Evolutionary conservation across 2,797 vertebrate species (phyloP).

Genomic region (Peromyscus aztecus): DNA sequence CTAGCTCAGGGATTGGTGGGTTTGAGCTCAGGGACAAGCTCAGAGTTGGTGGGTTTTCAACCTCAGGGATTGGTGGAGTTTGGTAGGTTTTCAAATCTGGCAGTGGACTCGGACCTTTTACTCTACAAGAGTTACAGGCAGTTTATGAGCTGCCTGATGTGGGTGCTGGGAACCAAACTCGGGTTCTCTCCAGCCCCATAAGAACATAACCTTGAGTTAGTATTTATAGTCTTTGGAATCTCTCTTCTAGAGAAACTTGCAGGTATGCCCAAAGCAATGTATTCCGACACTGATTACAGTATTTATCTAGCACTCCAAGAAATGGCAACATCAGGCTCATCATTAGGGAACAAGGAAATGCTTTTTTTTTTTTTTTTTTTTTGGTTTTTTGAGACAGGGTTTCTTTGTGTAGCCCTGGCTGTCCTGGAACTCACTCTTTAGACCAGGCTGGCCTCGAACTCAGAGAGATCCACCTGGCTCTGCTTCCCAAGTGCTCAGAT

Average conservation of each 20-base stretch:
- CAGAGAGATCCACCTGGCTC: not conserved
- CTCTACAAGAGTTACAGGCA: not conserved
- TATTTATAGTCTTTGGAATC: not conserved
- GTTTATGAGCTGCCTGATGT: not conserved
- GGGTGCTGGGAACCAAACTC: not conserved
- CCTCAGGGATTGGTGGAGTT: not conserved
- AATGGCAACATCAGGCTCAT: not conserved
- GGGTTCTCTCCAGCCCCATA: not conserved
- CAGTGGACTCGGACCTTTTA: not conserved
- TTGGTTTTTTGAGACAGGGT: not conserved
- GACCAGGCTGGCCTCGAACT: not conserved
- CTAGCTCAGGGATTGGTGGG: not conserved
- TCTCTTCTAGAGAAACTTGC: conserved; percentile 37
- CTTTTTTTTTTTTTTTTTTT: not conserved
- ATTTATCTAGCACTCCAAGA: not conserved
- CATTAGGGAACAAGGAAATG: not conserved
- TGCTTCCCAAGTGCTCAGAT: not conserved
- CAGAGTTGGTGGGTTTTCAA: not conserved
- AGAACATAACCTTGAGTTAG: not conserved
- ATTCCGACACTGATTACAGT: not conserved
- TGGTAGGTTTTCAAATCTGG: not conserved
- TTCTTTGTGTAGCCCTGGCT: not conserved
- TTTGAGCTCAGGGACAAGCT: not conserved
- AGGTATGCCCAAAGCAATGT: not conserved
- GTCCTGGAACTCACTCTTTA: not conserved